Evolutionary conservation across 92 coral and sea anemone species (phyloP).

Genomic region (Virgularia gustaviana): DNA sequence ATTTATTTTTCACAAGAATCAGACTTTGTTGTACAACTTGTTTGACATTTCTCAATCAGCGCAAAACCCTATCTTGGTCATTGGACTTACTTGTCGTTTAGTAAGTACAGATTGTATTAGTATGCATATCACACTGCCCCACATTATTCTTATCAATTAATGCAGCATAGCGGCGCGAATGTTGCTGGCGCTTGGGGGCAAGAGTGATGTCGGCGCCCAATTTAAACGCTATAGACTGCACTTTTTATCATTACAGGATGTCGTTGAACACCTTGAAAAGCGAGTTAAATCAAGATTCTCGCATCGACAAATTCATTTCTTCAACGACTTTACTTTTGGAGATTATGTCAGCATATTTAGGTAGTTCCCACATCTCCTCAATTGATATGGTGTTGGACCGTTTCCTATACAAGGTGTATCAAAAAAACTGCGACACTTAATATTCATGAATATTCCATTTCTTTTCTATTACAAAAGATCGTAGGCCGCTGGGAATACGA

Average conservation of each 20-base stretch:
- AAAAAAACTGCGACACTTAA: no score
- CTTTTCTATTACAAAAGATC: no score
- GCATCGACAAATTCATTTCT: slow-evolving; percentile 94
- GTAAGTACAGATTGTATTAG: no score
- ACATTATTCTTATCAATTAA: no score
- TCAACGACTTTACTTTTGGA: slow-evolving; percentile 72
- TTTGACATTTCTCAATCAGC: slow-evolving; percentile 99
- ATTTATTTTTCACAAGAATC: slow-evolving; percentile 94
- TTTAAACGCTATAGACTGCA: background rate
- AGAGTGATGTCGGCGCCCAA: no score
- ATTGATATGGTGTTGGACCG: background rate
- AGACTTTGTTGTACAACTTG: slow-evolving; percentile 80
- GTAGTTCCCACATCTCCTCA: slow-evolving; percentile 26
- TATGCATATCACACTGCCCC: no score
- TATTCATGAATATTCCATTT: no score
- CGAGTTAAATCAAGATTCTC: slow-evolving; percentile 97
- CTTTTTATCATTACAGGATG: slow-evolving; percentile 62
- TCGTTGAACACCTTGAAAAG: slow-evolving; percentile 89
- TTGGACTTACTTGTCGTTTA: slow-evolving; percentile 91
- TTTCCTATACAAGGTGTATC: no score
- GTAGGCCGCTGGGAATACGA: no score
- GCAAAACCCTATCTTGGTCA: slow-evolving; percentile 89
- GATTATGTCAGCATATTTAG: slow-evolving; percentile 80
- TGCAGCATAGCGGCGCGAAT: no score
- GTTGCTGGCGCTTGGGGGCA: no score